Evolutionary conservation across 2,888 invertebrate species (phyloP), one percentile per base, ranked within the genome.

Genomic region (Drosophila fulvimacula): DNA sequence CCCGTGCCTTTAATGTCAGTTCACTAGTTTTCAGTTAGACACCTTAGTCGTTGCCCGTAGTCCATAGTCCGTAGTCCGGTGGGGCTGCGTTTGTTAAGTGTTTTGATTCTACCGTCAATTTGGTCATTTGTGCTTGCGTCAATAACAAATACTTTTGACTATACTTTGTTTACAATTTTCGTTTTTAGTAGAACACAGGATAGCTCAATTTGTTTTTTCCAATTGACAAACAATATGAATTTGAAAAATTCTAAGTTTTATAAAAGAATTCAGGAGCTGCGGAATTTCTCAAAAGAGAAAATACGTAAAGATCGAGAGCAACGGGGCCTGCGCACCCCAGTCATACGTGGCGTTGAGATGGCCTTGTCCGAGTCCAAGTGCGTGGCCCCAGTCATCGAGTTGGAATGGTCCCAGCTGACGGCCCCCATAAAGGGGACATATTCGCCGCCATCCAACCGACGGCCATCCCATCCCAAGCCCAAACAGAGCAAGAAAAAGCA

Each of bases 161-260:
- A 48, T 53, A 64, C 44, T 51, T 76, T 39, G 55, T 63, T 78
- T 24, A 27, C 24, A 38, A 65, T 46, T 79, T 74, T 70, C 17
- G 53, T 61, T 76, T 70, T 79, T 57, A 44, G 42, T 62, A 52
- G 38, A 57, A 71, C 61, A 71, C 48, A 49, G 56, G 48, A 79
- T 53, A 66, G 55, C 59, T 68, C 32, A 49, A 44, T 42, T 42
- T 65, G 24, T 46, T 65, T 53, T 52, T 78, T 44, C 38, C 52
- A 48, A 65, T 64, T 44, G 56, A 58, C 42, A 56, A 67, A 60
- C 69, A 76, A 91, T 38, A 52, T 91, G 91, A 91, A 91, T 85
- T 77, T 91, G 44, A 91, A 90, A 85, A 91, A 89, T 78, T 91
- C 89, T 17, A 91, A 90, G 90, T 91, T 91, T 79, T 88, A 81